Evolutionary conservation across 2,113 vertebrate species (phyloP).

Genomic region (Peromyscus polionotus): DNA sequence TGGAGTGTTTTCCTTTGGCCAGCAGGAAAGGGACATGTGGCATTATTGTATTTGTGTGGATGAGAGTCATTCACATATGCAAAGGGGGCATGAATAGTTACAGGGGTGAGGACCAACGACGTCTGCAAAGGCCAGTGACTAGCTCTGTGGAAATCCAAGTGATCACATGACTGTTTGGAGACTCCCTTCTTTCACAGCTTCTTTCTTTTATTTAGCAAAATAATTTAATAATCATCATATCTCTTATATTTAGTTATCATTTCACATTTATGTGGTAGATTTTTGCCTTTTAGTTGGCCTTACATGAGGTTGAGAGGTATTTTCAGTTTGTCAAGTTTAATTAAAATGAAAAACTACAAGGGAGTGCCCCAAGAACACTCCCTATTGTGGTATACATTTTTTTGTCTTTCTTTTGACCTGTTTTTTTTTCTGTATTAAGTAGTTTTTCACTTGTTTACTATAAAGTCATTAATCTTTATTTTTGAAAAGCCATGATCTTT

Average conservation of each 20-base stretch:
- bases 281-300: constrained; percentile 38
- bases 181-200: background rate
- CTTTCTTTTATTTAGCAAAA: constrained; percentile 25
- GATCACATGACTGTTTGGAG: background rate
- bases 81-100: background rate
- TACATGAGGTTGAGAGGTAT: background rate
- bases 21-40: background rate
- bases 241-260: background rate
- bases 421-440: background rate
- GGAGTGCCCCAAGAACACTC: constrained; percentile 45
- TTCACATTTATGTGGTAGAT: background rate
- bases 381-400: background rate
- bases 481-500: constrained; percentile 33
- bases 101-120: background rate
- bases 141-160: background rate
- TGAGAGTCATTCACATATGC: background rate
- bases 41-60: background rate
- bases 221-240: background rate
- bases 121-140: background rate
- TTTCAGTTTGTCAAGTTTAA: constrained; percentile 69
- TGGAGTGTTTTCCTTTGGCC: background rate
- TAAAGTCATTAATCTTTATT: constrained; percentile 60
- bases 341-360: constrained; percentile 69
- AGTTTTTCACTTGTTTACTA: constrained; percentile 70
- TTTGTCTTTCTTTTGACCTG: constrained; percentile 20